Base-by-base conservation (phyloP, 1,140 invertebrate genomes). In the Drosophila obscura region DNA sequence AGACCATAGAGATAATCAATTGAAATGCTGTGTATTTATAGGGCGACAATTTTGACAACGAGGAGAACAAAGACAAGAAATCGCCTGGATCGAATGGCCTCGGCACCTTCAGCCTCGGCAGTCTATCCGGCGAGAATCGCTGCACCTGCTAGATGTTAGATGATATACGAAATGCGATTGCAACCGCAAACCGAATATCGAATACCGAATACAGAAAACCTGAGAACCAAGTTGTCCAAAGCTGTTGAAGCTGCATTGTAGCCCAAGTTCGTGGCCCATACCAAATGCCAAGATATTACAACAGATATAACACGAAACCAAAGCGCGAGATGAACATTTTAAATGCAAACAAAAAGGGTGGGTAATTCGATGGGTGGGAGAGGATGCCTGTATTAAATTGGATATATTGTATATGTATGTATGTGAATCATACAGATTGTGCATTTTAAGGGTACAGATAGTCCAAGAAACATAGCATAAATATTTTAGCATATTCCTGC, bases 1-100 rank as follows among this genome's bases (percentile, higher is more conserved):
- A n/a, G 22, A 9, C 4, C 16, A 19, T 19, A 8, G 22, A 43
- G 9, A n/a, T 16, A 31, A 41, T 26, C n/a, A 43, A 57, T 48
- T 62, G 35, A 28, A 11, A 31, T 0, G 5, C 49, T 46, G 56
- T 28, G 58, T 35, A 24, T 45, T 69, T 71, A 39, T 16, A 92
- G 91, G 91, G 91, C 35, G 91, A 92, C 61, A 92, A 92, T 53
- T 92, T 92, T 66, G 90, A 92, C 55, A 81, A 90, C 66, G 90
- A 92, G 28, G 90, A 91, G 48, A 77, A 73, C 48, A 81, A 91
- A 79, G 90, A 92, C 50, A 92, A 91, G 67, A 92, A 91, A 76
- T 91, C 90, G 16, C 85, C 91, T 13, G 91, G 91, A n/a, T 91
- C 91, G n/a, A 92, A 85, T 64, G 91, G 91, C 26, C 53, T 92